phyloP scores from a whole-genome alignment of 2,113 vertebrate species.

The Phoxinus phoxinus region DNA sequence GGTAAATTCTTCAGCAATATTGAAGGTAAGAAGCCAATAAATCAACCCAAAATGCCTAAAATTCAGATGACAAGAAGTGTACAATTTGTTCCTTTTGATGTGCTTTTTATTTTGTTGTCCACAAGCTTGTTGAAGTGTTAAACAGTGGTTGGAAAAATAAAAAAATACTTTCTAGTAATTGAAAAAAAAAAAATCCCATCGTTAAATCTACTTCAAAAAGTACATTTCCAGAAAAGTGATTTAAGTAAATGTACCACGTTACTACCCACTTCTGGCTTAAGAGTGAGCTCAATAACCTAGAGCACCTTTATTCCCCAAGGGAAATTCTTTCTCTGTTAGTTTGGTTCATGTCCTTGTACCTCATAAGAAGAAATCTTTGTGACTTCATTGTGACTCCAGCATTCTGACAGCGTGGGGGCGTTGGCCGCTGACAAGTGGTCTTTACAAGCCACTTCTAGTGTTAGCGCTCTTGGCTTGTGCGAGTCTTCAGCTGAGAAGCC shows the following conservation, averaged over 20 bases:
- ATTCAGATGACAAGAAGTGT: background rate
- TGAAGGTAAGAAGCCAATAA: constrained; percentile 41
- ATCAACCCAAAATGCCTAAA: background rate
- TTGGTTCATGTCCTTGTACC: background rate
- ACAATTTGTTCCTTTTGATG: background rate
- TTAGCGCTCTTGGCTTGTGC: constrained; percentile 50
- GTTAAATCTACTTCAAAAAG: background rate
- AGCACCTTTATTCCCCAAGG: background rate
- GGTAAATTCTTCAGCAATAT: background rate
- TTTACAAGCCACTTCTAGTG: constrained; percentile 57
- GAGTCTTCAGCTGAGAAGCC: constrained; percentile 64
- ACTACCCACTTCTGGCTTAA: background rate
- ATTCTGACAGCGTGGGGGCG: constrained; percentile 68
- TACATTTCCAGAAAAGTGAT: background rate
- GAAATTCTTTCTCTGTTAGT: background rate
- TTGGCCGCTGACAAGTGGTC: constrained; percentile 66
- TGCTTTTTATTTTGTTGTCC: background rate
- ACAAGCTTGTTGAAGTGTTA: background rate
- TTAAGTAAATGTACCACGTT: background rate
- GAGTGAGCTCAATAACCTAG: background rate
- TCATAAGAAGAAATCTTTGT: constrained; percentile 48
- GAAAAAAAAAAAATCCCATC: background rate
- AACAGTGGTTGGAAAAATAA: background rate
- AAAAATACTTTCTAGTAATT: background rate
- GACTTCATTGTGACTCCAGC: constrained; percentile 72